These are phyloP conservation scores for Theonella swinhoei DNA, from an alignment of 37 sponge, comb jelly and placozoan genomes.

Conservation along the genomic window DNA sequence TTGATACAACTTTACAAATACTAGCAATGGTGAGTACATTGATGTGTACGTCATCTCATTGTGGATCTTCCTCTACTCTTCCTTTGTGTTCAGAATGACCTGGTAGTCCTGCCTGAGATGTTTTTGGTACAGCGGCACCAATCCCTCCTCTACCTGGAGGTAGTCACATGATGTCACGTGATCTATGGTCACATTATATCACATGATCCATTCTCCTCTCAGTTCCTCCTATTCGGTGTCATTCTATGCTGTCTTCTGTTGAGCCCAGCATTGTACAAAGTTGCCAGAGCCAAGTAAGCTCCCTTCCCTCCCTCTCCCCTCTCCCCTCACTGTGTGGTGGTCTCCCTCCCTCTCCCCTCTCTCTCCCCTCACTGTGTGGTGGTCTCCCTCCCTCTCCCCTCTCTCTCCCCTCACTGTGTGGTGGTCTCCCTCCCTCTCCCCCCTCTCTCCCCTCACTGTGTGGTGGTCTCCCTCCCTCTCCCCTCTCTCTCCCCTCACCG, in stretches of 20 bases:
- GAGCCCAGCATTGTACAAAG: slow-evolving; percentile 44
- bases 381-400: no score
- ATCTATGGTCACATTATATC: not conserved
- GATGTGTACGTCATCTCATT: no score
- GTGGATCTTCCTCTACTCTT: not conserved
- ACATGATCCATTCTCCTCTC: not conserved
- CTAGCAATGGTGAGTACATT: slow-evolving; percentile 21
- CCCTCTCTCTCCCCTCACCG: no score
- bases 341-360: no score
- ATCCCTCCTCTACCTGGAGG: slow-evolving; percentile 55
- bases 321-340: no score
- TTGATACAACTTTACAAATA: slow-evolving; percentile 48
- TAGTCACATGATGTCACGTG: not conserved
- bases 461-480: no score
- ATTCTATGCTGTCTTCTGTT: slow-evolving; percentile 51
- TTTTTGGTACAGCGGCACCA: slow-evolving; percentile 1
- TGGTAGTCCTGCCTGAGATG: not conserved
- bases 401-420: no score
- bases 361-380: no score
- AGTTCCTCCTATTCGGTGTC: slow-evolving; percentile 55
- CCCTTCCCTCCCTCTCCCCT: no score
- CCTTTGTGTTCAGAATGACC: slow-evolving; percentile 9
- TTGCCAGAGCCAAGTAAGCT: slow-evolving; percentile 42
- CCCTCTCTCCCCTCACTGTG: no score
- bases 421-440: no score